Evolutionary conservation across 1,140 invertebrate genomes (phyloP).

Genomic region (Drosophila biarmipes): DNA sequence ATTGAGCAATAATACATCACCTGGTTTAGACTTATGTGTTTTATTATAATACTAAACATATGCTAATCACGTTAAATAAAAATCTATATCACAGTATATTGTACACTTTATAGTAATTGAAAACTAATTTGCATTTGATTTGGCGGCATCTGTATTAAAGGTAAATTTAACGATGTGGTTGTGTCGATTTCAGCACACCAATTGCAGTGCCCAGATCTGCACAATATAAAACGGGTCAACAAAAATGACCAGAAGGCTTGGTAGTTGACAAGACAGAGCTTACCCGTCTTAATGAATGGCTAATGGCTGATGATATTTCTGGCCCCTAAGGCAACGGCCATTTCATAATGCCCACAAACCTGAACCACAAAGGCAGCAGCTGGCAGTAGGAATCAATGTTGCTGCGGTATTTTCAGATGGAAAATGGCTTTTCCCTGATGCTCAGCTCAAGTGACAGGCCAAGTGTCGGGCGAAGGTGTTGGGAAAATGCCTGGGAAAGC

Average conservation of each 20-base stretch:
- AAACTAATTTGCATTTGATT: too few relatives aligned
- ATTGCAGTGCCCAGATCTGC: neutral
- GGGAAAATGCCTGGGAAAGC: conserved; percentile 53
- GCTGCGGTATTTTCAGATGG: conserved; percentile 25
- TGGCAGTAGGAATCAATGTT: conserved; percentile 30
- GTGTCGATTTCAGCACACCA: neutral
- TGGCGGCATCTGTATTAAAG: too few relatives aligned
- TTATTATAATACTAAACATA: too few relatives aligned
- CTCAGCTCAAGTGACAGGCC: conserved; percentile 60
- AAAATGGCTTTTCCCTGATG: conserved; percentile 49
- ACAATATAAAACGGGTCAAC: neutral
- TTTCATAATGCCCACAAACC: conserved; percentile 22
- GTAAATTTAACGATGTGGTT: too few relatives aligned
- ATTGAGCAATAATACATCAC: too few relatives aligned
- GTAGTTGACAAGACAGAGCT: neutral
- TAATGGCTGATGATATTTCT: conserved; percentile 4
- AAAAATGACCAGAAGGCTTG: neutral
- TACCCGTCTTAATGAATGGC: conserved; percentile 11
- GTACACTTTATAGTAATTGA: too few relatives aligned
- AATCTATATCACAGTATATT: too few relatives aligned
- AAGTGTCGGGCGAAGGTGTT: conserved; percentile 40
- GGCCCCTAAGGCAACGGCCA: neutral
- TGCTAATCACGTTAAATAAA: too few relatives aligned
- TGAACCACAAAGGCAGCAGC: conserved; percentile 2
- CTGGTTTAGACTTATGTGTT: too few relatives aligned